Evolutionary conservation across 2,113 vertebrate genomes (phyloP).

Genomic region (Microcebus griseorufus): DNA sequence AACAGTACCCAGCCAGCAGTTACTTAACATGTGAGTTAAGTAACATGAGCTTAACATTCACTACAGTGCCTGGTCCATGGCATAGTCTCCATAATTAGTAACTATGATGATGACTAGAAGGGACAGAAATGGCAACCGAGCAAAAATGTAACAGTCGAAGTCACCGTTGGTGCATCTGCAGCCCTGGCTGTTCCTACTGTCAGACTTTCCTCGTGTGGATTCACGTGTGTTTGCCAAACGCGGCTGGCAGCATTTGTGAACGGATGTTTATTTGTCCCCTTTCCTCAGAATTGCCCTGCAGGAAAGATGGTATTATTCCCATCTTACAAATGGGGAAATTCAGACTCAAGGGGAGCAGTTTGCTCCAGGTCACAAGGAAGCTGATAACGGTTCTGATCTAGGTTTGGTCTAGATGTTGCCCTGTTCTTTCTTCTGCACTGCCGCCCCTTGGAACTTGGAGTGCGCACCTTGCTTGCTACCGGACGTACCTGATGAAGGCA

Average conservation of each 20-base stretch:
- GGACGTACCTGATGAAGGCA: accelerated
- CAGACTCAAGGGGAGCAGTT: background rate
- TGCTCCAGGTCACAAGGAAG: background rate
- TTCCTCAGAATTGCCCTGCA: background rate
- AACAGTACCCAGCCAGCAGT: background rate
- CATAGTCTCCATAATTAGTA: accelerated
- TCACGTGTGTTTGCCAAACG: accelerated
- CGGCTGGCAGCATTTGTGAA: accelerated
- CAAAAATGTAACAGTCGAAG: accelerated
- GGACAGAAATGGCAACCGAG: background rate
- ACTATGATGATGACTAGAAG: background rate
- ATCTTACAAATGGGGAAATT: background rate
- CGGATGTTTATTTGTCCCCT: no score
- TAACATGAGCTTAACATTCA: accelerated
- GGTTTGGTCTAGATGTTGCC: accelerated
- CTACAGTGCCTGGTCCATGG: accelerated
- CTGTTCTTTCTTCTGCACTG: accelerated
- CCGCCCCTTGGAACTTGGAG: background rate
- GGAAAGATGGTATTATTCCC: no score
- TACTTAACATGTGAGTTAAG: no score
- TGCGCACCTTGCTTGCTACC: background rate
- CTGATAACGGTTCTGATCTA: background rate
- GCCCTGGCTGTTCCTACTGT: accelerated
- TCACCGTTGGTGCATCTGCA: accelerated
- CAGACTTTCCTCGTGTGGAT: accelerated